phyloP scores from a whole-genome alignment of 2,113 vertebrate genomes.

The Cettia cetti region DNA sequence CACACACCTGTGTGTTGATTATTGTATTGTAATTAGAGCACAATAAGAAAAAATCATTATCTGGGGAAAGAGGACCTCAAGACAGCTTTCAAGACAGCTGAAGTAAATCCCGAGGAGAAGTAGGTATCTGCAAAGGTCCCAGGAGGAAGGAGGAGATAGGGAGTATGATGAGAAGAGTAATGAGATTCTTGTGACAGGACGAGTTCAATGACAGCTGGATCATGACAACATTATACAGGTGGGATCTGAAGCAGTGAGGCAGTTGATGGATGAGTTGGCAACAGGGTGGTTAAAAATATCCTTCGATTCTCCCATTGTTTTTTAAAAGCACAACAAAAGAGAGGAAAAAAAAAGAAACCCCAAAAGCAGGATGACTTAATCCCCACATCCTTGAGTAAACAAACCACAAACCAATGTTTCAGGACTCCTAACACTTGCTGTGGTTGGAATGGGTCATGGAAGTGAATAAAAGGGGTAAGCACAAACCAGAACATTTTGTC shows the following conservation, averaged over 20 bases:
- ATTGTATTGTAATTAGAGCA: not conserved
- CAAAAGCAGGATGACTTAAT: not conserved
- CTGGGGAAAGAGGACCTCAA: not conserved
- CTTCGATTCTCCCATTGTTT: not conserved
- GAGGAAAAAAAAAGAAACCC: not conserved
- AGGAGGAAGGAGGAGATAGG: not conserved
- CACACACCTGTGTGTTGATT: not conserved
- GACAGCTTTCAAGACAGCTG: not conserved
- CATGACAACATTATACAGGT: not conserved
- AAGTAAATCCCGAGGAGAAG: not conserved
- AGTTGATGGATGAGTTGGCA: not conserved
- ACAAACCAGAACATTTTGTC: not conserved
- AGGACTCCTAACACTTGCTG: not conserved
- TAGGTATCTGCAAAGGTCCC: not conserved
- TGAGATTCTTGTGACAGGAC: not conserved
- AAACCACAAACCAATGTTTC: slow-evolving; percentile 43
- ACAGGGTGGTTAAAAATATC: not conserved
- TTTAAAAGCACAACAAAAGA: not conserved
- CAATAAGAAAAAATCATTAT: not conserved
- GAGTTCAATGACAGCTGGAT: not conserved
- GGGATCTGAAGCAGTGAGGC: not conserved
- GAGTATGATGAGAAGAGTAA: not conserved
- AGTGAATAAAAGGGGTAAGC: not conserved
- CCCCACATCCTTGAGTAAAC: not conserved
- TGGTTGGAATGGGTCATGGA: slow-evolving; percentile 8